Evolutionary conservation across 2,113 vertebrate genomes (phyloP), one percentile per base, ranked within the genome.

Genomic region (Oplegnathus fasciatus): DNA sequence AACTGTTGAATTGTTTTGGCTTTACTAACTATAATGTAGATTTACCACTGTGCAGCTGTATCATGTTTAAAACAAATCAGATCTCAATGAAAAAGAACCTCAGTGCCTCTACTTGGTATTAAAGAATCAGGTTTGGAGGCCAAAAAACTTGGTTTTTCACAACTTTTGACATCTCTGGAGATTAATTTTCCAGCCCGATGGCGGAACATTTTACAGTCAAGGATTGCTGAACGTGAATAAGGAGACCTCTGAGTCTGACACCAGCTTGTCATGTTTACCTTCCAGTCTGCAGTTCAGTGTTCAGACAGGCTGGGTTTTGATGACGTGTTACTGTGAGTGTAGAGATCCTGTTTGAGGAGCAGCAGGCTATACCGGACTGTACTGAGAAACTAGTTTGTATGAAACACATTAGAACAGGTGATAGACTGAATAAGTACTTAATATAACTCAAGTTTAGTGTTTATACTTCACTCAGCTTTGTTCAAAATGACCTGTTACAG

Each of bases 251-350:
- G 54, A 40, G 66, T 88, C 79, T 93, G 26, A 60, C 88, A 71
- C 62, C 75, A 61, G 58, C 58, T 6, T 18, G 86, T 86, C 37
- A 89, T 92, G 76, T 94, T 94, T 93, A 80, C 80, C 24, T 85
- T 78, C 18, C 72, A 54, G 46, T 34, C 10, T 2, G 0, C 78
- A 71, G 66, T 42, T 77, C 1, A 77, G 76, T 73, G 60, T 70
- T 79, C 20, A 85, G 81, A 78, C 26, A 24, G 44, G 46, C 61
- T 28, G 46, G 37, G 46, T 73, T 61, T 57, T 26, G 67, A 26
- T 74, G 57, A 65, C 17, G 55, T 55, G n/a, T 17, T 32, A 30
- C 28, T 70, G 68, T 54, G 50, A 44, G 64, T 71, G 28, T 22
- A 22, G 20, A 78, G 64, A 73, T 87, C 70, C 65, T 86, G 77